Percentiles rank a stretch among this genome's conserved stretches.
phyloP scores from a whole-genome alignment of 1,140 invertebrate species.

The Anastrepha ludens region DNA sequence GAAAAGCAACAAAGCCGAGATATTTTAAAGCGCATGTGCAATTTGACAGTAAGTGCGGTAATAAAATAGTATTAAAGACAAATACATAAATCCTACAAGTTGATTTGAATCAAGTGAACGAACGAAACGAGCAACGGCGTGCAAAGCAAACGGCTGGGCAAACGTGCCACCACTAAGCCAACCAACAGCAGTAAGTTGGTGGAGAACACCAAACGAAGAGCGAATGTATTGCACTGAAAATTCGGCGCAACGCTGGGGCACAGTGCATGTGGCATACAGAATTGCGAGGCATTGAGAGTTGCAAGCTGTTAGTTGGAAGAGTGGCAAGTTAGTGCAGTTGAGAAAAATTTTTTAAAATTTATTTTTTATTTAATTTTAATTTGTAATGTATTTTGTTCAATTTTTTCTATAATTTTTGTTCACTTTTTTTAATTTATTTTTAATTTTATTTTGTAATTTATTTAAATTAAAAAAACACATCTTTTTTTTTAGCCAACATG shows the following conservation, averaged over 20 bases:
- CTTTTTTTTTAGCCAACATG: too few relatives aligned
- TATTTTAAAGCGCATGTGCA: constrained; percentile 52
- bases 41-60: constrained; percentile 50
- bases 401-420: too few relatives aligned
- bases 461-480: too few relatives aligned
- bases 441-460: too few relatives aligned
- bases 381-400: too few relatives aligned
- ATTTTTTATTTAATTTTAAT: not conserved
- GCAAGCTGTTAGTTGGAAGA: not conserved
- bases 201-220: not conserved
- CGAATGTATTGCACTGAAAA: not conserved
- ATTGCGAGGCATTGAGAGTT: not conserved
- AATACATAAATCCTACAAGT: constrained; percentile 50
- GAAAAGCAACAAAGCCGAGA: not conserved
- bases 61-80: constrained; percentile 52
- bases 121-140: not conserved
- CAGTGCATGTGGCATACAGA: not conserved
- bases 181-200: not conserved
- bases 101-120: constrained; percentile 29
- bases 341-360: not conserved
- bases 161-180: not conserved
- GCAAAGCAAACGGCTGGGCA: not conserved
- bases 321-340: not conserved
- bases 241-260: not conserved
- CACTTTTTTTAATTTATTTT: not conserved